Percentiles rank a stretch among this genome's conserved stretches.
phyloP scores from a whole-genome alignment of 2,888 invertebrate species.

The Anodontia alba region DNA sequence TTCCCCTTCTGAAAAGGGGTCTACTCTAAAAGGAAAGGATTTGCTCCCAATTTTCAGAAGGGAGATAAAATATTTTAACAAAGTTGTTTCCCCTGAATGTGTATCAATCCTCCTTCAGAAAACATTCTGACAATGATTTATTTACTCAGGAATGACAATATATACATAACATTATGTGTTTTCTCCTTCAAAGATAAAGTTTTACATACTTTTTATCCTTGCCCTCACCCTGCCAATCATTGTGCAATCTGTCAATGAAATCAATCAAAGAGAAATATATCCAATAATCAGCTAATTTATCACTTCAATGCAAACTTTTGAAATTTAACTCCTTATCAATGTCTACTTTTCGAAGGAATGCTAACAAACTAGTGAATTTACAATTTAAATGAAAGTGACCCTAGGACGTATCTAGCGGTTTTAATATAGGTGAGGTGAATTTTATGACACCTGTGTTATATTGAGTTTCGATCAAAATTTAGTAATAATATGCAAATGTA shows the following conservation, averaged over 20 bases:
- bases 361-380: background rate
- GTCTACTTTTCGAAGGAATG: constrained; percentile 4
- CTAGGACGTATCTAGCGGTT: background rate
- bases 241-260: background rate
- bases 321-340: constrained; percentile 4
- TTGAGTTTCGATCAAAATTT: too few species aligned
- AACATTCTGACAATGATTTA: background rate
- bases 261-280: constrained; percentile 1
- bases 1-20: too few species aligned
- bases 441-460: too few species aligned
- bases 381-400: constrained; percentile 4
- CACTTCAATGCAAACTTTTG: background rate
- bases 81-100: too few species aligned
- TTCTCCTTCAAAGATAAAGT: background rate
- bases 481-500: too few species aligned
- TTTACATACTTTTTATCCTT: constrained; percentile 10
- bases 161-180: too few species aligned
- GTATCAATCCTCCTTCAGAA: too few species aligned
- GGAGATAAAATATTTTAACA: too few species aligned
- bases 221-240: constrained; percentile 15
- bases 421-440: background rate
- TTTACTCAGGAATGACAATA: background rate
- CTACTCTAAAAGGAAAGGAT: too few species aligned
- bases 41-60: too few species aligned
- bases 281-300: background rate